Percentiles rank a stretch among this genome's conserved stretches.
Conservation (phyloP, 1,140 invertebrate genomes). For the Centruroides sculpturatus region DNA sequence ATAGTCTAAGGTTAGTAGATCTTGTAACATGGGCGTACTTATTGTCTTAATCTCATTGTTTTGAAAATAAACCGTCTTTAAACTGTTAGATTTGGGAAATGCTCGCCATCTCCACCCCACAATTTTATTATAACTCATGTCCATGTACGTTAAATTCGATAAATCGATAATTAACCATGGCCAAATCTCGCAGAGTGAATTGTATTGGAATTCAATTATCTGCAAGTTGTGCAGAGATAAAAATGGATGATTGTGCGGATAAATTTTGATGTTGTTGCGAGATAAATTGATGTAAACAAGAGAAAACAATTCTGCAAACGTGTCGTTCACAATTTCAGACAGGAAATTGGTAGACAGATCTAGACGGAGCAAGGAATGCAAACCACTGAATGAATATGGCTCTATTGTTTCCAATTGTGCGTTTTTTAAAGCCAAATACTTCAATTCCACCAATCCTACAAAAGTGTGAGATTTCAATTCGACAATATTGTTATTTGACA, state of each 20-base stretch:
- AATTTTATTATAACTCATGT: neutral
- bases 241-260: neutral
- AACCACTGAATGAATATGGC: neutral
- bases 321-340: neutral
- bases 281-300: neutral
- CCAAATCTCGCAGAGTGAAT: neutral
- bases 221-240: neutral
- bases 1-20: neutral
- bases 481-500: neutral
- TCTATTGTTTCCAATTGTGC: neutral
- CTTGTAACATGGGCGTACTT: slow-evolving; percentile 2
- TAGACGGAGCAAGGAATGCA: neutral
- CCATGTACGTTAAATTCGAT: neutral
- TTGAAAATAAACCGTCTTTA: neutral
- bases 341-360: neutral
- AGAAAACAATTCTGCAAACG: neutral
- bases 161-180: neutral
- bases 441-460: neutral
- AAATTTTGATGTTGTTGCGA: neutral
- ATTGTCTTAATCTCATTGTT: neutral
- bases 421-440: neutral
- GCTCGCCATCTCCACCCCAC: neutral
- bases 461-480: neutral
- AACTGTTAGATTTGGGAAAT: neutral
- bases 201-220: neutral